Percentiles rank a stretch among this genome's conserved stretches.
phyloP scores from a whole-genome alignment of 2,113 vertebrate species.

The Spilogale gracilis region DNA sequence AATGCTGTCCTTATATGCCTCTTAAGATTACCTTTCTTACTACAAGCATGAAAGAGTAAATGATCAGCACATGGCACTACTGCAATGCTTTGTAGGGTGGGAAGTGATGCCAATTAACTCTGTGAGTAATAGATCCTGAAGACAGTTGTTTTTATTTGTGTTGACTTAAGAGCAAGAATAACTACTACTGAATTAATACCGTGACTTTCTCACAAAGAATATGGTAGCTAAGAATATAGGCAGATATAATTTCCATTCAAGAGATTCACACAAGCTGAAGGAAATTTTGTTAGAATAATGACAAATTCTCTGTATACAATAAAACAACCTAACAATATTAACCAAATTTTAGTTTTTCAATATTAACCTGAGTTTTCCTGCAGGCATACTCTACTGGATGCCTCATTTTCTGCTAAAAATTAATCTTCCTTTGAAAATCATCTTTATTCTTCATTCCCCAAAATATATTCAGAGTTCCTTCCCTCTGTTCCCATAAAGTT shows the following conservation, averaged over 20 bases:
- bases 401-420: not conserved
- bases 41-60: not conserved
- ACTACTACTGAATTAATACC: not conserved
- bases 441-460: not conserved
- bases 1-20: not conserved
- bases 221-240: not conserved
- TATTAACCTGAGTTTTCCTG: not conserved
- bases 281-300: constrained; percentile 3
- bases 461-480: not conserved
- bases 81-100: not conserved
- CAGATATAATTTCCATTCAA: not conserved
- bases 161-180: not conserved
- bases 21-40: not conserved
- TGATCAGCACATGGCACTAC: no score
- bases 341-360: not conserved
- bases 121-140: not conserved
- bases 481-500: not conserved
- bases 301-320: not conserved
- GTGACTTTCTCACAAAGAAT: not conserved
- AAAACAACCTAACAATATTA: not conserved
- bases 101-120: not conserved
- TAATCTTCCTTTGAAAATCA: not conserved
- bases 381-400: not conserved
- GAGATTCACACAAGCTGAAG: not conserved
- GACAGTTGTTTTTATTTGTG: not conserved